These are phyloP conservation scores for Cossypha niveicapilla DNA, from an alignment of 2,797 vertebrate genomes.

Conservation along the genomic window DNA sequence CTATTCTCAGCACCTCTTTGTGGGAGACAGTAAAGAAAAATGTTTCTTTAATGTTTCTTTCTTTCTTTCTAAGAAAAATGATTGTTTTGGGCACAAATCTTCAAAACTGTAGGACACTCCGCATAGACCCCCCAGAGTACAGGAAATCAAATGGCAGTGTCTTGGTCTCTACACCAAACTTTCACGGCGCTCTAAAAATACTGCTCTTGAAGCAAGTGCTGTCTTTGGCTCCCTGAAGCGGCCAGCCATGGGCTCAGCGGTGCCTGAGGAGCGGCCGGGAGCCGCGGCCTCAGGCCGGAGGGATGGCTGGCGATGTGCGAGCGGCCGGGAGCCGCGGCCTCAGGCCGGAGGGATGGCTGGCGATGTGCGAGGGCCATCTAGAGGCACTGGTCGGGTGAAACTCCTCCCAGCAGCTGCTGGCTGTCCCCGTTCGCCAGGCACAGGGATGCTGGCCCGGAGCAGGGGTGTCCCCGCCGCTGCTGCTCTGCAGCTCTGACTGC, in stretches of 20 bases:
- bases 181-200: background rate
- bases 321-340: too few relatives aligned
- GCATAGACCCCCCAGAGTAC: background rate
- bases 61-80: background rate
- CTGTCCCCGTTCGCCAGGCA: too few relatives aligned
- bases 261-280: accelerated
- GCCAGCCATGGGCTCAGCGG: accelerated
- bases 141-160: background rate
- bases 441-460: too few relatives aligned
- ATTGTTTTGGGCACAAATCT: accelerated
- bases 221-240: accelerated
- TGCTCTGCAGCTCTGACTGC: background rate
- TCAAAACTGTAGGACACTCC: accelerated
- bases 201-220: background rate
- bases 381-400: background rate
- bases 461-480: too few relatives aligned
- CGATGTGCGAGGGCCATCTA: conserved; percentile 15
- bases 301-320: background rate
- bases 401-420: accelerated
- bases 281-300: accelerated
- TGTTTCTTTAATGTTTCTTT: too few relatives aligned
- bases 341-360: background rate
- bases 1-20: background rate
- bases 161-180: background rate
- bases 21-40: background rate